Conservation (phyloP, 1,140 invertebrate genomes). For the Orchestia grillus region DNA sequence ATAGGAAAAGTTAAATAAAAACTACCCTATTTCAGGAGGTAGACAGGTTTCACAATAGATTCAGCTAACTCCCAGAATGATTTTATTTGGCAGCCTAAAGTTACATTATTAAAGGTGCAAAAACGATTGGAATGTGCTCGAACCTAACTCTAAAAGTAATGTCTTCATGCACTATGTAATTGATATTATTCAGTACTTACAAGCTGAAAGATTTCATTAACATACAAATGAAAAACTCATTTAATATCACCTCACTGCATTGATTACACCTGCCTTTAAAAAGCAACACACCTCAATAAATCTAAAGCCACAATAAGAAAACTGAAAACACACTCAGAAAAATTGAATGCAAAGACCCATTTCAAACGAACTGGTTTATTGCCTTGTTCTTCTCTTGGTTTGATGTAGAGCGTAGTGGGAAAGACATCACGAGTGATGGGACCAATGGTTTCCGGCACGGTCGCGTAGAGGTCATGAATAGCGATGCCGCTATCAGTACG, state of each 20-base stretch:
- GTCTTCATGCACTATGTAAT: too few species aligned
- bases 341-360: background rate
- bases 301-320: background rate
- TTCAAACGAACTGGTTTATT: background rate
- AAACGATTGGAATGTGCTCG: too few species aligned
- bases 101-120: too few species aligned
- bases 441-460: background rate
- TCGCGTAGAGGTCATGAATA: background rate
- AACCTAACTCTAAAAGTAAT: too few species aligned
- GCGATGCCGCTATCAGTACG: background rate
- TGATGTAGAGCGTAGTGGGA: background rate
- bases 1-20: too few species aligned
- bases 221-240: background rate
- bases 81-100: too few species aligned
- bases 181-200: too few species aligned
- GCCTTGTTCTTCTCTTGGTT: background rate
- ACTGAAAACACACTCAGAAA: background rate
- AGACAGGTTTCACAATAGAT: too few species aligned
- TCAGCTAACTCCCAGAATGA: too few species aligned
- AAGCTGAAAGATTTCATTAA: background rate
- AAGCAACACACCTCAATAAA: background rate
- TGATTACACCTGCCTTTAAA: background rate
- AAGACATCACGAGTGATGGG: background rate
- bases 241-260: background rate
- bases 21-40: too few species aligned